Evolutionary conservation across 2,888 invertebrate genomes (phyloP).

Genomic region (Mythimna impura): DNA sequence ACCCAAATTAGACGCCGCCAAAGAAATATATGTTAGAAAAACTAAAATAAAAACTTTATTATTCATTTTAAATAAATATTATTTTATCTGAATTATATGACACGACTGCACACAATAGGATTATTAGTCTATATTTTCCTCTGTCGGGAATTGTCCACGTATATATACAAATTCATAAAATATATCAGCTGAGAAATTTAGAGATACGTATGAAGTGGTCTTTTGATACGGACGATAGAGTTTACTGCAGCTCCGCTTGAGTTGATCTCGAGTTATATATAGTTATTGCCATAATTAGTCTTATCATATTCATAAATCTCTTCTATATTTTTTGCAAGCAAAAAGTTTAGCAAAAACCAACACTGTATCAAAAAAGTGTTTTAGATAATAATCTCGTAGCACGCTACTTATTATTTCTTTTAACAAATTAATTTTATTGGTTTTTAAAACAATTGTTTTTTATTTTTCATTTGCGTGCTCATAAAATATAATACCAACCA

Average conservation of each 20-base stretch:
- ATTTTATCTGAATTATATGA: background rate
- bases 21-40: slow-evolving; percentile 33
- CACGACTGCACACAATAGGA: slow-evolving; percentile 44
- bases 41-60: slow-evolving; percentile 27
- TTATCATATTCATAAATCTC: background rate
- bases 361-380: background rate
- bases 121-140: slow-evolving; percentile 7
- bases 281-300: background rate
- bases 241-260: slow-evolving; percentile 6
- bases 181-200: background rate
- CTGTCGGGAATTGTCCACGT: slow-evolving; percentile 12
- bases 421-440: background rate
- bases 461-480: background rate
- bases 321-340: background rate
- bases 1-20: slow-evolving; percentile 40
- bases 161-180: slow-evolving; percentile 39
- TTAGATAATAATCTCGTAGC: slow-evolving; percentile 1
- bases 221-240: background rate
- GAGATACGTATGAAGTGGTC: background rate
- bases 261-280: slow-evolving; percentile 8
- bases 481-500: background rate
- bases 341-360: slow-evolving; percentile 15
- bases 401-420: background rate
- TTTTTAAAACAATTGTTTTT: background rate
- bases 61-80: slow-evolving; percentile 30